Conservation (phyloP, 1,140 invertebrate genomes). For the Aethina tumida region DNA sequence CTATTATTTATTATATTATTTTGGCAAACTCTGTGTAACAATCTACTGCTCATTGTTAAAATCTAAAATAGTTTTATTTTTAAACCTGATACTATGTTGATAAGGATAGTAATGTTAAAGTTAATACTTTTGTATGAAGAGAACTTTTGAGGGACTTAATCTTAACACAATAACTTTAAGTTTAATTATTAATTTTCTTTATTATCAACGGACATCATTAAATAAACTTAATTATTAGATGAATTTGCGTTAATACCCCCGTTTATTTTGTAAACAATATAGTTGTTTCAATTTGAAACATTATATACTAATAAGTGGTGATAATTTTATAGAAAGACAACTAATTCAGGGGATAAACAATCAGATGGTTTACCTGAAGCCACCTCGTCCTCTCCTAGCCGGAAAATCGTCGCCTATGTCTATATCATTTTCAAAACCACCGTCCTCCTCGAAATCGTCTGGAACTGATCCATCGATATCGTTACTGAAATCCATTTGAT, state of each 20-base stretch:
- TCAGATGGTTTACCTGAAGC: constrained; percentile 49
- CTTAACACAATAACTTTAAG: no score
- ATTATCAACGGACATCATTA: neutral
- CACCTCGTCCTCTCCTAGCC: constrained; percentile 39
- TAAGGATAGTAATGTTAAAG: no score
- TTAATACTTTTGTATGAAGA: no score
- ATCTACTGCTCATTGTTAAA: no score
- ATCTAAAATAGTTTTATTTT: no score
- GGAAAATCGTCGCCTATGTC: constrained; percentile 33
- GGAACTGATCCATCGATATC: constrained; percentile 15
- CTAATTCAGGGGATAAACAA: constrained; percentile 5
- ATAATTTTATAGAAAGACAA: constrained; percentile 7
- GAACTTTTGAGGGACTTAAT: no score
- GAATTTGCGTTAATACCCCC: neutral
- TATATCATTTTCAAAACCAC: constrained; percentile 31
- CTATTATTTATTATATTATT: no score
- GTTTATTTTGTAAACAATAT: neutral
- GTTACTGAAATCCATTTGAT: constrained; percentile 24
- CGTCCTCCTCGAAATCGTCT: constrained; percentile 29
- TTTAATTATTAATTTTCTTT: neutral
- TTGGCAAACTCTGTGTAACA: no score
- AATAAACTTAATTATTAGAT: constrained; percentile 3
- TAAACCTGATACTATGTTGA: no score
- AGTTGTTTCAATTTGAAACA: neutral
- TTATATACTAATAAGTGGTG: constrained; percentile 3